Evolutionary conservation across 2,888 invertebrate species (phyloP).

Genomic region (Dicycla oo): DNA sequence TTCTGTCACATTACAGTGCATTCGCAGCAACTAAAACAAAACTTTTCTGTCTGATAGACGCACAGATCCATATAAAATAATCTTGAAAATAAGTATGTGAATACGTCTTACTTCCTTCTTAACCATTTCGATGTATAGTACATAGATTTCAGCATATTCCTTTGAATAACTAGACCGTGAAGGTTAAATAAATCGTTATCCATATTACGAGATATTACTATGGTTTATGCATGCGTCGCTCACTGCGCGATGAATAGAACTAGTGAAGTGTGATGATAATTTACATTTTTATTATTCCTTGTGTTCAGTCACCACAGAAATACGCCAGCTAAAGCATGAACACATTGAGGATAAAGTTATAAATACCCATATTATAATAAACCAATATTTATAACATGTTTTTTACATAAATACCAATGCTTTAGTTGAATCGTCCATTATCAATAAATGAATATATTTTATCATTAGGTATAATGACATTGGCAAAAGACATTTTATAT

Average conservation of each 20-base stretch:
- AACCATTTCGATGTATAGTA: background rate
- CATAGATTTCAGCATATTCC: background rate
- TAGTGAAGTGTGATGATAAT: conserved; percentile 54
- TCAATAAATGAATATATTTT: conserved; percentile 12
- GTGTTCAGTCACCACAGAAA: conserved; percentile 33
- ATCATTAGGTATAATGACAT: conserved; percentile 27
- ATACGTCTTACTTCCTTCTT: background rate
- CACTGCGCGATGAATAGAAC: conserved; percentile 33
- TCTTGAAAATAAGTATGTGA: too few species aligned
- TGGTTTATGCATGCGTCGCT: conserved; percentile 37
- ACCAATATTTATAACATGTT: conserved; percentile 2
- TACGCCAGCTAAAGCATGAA: conserved; percentile 27
- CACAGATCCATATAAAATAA: background rate
- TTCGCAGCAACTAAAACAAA: background rate
- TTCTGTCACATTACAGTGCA: background rate
- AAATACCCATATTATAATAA: background rate
- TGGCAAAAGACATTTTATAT: conserved; percentile 39
- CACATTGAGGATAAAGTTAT: conserved; percentile 15
- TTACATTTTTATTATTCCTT: conserved; percentile 58
- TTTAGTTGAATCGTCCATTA: conserved; percentile 15
- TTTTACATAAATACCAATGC: background rate
- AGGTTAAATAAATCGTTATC: conserved; percentile 22
- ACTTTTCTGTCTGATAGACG: background rate
- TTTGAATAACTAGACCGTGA: conserved; percentile 12
- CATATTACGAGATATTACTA: conserved; percentile 13